Percentiles rank a stretch among this genome's conserved stretches.
phyloP scores from a whole-genome alignment of 1,140 invertebrate genomes.

The Aphaenogaster ashmeadi region DNA sequence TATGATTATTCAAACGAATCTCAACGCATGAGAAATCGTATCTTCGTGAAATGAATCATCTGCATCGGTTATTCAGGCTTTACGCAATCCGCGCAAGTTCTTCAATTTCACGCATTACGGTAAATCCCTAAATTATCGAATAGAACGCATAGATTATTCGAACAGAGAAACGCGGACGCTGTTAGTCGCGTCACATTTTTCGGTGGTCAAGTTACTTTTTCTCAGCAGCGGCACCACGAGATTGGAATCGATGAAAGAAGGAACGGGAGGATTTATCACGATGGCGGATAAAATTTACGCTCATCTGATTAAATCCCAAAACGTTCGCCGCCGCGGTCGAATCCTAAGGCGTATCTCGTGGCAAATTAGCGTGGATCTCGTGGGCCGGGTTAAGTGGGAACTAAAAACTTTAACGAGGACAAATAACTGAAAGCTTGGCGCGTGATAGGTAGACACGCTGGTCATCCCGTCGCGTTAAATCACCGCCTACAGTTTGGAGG shows the following conservation, averaged over 20 bases:
- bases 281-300: slow-evolving; percentile 70
- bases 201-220: slow-evolving; percentile 37
- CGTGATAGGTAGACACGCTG: slow-evolving; percentile 64
- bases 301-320: slow-evolving; percentile 76
- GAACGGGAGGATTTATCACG: slow-evolving; percentile 72
- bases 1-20: neutral
- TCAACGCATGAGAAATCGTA: neutral
- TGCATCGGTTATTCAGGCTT: neutral
- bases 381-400: slow-evolving; percentile 66
- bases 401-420: slow-evolving; percentile 76
- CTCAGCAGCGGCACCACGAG: slow-evolving; percentile 28
- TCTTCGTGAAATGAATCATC: neutral
- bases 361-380: slow-evolving; percentile 72
- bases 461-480: slow-evolving; percentile 71
- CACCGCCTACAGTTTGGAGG: slow-evolving; percentile 28
- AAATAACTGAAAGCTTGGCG: slow-evolving; percentile 70
- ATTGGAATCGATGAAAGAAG: slow-evolving; percentile 75
- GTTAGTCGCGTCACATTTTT: neutral
- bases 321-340: slow-evolving; percentile 57
- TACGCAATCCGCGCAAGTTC: neutral
- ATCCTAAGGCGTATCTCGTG: slow-evolving; percentile 63
- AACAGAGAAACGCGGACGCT: neutral
- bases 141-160: slow-evolving; percentile 24
- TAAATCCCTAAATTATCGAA: slow-evolving; percentile 39
- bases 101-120: slow-evolving; percentile 12